These are phyloP conservation scores for Equus quagga DNA, from an alignment of 2,113 vertebrate genomes.

Conservation along the genomic window DNA sequence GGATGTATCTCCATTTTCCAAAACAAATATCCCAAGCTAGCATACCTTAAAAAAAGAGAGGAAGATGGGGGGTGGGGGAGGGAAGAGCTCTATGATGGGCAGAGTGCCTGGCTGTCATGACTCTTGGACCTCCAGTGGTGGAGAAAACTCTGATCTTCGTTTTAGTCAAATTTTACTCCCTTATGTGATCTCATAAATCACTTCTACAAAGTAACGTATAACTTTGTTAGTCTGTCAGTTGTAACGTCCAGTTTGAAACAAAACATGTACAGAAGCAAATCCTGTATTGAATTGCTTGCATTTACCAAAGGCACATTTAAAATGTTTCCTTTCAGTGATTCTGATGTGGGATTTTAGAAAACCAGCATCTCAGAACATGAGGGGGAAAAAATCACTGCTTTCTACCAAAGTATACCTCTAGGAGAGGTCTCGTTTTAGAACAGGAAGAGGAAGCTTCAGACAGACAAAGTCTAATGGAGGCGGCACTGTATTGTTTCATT, in stretches of 20 bases:
- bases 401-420: neutral
- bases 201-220: neutral
- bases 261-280: neutral
- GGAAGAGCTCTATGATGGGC: fast-evolving
- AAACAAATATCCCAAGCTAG: neutral
- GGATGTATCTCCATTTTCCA: neutral
- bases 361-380: neutral
- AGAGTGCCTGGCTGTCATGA: neutral
- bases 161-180: neutral
- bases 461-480: neutral
- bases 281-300: neutral
- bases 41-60: neutral
- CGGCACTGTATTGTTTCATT: neutral
- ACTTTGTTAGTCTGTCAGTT: neutral
- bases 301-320: neutral
- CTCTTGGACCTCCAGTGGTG: neutral
- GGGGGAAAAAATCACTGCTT: neutral
- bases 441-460: neutral
- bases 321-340: neutral
- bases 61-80: too few species aligned
- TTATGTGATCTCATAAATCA: neutral
- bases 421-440: neutral
- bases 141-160: neutral
- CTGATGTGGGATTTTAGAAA: conserved; percentile 8
- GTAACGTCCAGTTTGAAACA: neutral